Base-by-base conservation (phyloP, 1,140 invertebrate genomes). In the Aphelinus atriplicis region DNA sequence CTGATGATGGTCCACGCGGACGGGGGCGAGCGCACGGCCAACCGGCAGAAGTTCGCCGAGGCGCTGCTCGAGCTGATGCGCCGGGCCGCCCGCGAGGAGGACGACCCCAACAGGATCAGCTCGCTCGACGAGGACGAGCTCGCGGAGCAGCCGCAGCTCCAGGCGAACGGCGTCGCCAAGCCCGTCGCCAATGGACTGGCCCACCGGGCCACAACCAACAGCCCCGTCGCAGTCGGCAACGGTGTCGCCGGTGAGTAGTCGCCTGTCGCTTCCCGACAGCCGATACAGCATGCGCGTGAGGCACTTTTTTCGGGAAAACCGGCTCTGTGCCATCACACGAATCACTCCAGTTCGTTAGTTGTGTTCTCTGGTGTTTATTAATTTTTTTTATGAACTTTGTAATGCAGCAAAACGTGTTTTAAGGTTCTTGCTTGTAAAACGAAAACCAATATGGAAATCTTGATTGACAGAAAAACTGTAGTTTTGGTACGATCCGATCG, bases 11-110 rank as follows among this genome's bases (percentile, higher is more conserved):
- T 95, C 7, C 4, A 53, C 4, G 26, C 26, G 26, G 94, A 95
- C 80, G 94, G 94, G 0, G 94, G 95, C 80, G 94, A 94, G 0
- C 94, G 95, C 78, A 90, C 92, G 6, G 90, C 90, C n/a, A 94
- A 95, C 0, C 92, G 94, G 80, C 90, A 92, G 7, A 93, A 95
- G 78, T 95, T 95, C 82, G 89, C 90, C 7, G 87, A 90, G n/a
- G 90, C 93, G 0, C 88, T 95, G 42, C 87, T 91, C 58, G 90
- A 93, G 79, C 89, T 93, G 75, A 90, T 92, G 84, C 88, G 90
- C 71, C 89, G 90, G 45, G 83, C 90, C 2, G 72, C 75, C 9
- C 79, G 81, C 6, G 88, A 89, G 71, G 86, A 86, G 47, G 81
- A 89, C 7, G 77, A 79, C 43, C 78, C 78, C 63, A 72, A 72